Evolutionary conservation across 2,888 invertebrate species (phyloP).

Genomic region (Campoplex nolae): DNA sequence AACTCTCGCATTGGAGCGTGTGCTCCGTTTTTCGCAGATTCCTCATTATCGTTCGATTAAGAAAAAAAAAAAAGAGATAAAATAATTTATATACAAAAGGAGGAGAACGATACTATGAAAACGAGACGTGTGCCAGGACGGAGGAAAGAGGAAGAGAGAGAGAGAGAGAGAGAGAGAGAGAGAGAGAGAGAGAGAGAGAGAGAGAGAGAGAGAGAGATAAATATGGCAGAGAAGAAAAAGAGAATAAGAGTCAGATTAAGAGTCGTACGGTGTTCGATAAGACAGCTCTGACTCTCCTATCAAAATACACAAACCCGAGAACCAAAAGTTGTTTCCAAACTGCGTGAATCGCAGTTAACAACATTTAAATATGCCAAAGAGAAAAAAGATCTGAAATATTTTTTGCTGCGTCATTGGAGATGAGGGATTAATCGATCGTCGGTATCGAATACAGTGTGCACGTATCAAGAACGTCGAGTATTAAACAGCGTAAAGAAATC

Average conservation of each 20-base stretch:
- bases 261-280: constrained; percentile 28
- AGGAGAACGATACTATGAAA: background rate
- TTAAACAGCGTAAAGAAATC: background rate
- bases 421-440: background rate
- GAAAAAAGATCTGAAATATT: background rate
- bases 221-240: background rate
- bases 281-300: constrained; percentile 3
- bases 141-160: background rate
- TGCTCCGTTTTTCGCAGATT: background rate
- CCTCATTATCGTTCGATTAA: constrained; percentile 7
- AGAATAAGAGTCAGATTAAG: background rate
- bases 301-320: background rate
- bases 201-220: background rate
- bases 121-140: background rate
- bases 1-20: background rate
- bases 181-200: background rate
- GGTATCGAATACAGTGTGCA: background rate
- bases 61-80: background rate
- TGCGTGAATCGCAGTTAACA: background rate
- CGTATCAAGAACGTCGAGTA: background rate
- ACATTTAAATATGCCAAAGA: background rate
- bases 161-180: no score
- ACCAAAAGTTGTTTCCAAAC: background rate
- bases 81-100: background rate
- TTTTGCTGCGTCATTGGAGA: background rate